Conservation (phyloP, 1,140 invertebrate species). For the Drosophila azteca region DNA sequence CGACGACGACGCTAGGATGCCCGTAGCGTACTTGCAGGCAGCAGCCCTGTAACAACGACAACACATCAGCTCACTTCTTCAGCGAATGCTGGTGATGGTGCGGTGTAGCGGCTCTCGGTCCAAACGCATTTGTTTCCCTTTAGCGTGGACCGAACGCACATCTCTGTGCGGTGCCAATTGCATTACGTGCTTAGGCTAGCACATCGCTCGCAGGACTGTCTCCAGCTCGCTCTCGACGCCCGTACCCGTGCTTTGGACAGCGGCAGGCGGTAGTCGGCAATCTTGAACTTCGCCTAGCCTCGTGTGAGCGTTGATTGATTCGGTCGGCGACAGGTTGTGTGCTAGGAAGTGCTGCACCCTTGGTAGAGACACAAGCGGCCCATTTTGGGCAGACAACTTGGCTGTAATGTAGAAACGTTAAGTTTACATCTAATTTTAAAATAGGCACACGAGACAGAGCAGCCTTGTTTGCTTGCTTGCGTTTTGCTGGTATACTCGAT, state of each 20-base stretch:
- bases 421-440: conserved; percentile 33
- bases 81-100: conserved; percentile 74
- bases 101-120: conserved; percentile 80
- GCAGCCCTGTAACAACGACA: conserved; percentile 79
- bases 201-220: conserved; percentile 25
- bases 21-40: conserved; percentile 72
- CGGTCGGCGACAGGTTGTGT: conserved; percentile 17
- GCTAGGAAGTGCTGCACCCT: conserved; percentile 16
- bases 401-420: conserved; percentile 68
- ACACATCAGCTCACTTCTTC: conserved; percentile 71
- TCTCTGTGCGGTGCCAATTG: conserved; percentile 77
- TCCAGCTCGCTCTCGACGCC: conserved; percentile 3
- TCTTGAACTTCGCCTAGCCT: conserved; percentile 13
- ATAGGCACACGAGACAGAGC: conserved; percentile 5
- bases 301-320: conserved; percentile 11
- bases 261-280: conserved; percentile 1
- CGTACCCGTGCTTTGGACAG: background rate
- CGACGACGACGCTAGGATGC: conserved; percentile 54
- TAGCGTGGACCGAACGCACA: conserved; percentile 81
- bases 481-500: conserved; percentile 30
- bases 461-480: conserved; percentile 11
- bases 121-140: conserved; percentile 79
- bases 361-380: conserved; percentile 11
- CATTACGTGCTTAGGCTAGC: conserved; percentile 58
- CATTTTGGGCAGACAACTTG: conserved; percentile 41